Conservation (phyloP, 2,113 vertebrate species). For the Oceanodroma tethys region DNA sequence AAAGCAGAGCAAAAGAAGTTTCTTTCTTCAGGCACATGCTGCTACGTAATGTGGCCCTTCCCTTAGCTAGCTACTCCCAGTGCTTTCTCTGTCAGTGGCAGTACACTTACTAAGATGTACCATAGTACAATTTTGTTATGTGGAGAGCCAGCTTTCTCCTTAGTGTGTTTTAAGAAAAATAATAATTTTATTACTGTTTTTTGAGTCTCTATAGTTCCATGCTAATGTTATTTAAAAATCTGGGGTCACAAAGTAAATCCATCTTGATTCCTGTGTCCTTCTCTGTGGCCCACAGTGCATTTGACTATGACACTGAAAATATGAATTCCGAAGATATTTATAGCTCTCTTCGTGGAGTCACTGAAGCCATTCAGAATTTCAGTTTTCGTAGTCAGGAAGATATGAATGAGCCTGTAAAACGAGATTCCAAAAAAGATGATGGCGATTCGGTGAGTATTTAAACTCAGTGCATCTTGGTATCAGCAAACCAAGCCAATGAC, state of each 20-base stretch:
- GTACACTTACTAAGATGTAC: neutral
- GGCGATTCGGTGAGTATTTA: conserved; percentile 75
- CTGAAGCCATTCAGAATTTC: conserved; percentile 97
- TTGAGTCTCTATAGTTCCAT: neutral
- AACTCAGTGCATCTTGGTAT: neutral
- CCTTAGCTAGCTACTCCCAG: neutral
- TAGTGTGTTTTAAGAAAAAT: neutral
- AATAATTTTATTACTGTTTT: neutral
- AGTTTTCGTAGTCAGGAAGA: conserved; percentile 95
- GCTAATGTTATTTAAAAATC: neutral
- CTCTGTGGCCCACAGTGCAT: conserved; percentile 76
- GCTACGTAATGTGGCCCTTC: neutral
- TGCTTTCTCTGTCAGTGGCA: neutral
- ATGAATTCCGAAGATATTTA: conserved; percentile 99
- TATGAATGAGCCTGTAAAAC: conserved; percentile 89
- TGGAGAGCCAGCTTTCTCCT: neutral
- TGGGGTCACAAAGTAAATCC: neutral
- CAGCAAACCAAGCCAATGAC: neutral
- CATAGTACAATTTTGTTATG: neutral
- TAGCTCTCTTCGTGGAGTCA: conserved; percentile 93
- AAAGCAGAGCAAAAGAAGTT: neutral
- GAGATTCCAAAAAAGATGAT: conserved; percentile 81
- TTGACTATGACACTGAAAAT: conserved; percentile 97
- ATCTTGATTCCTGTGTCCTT: neutral
- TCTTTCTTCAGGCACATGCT: neutral